Evolutionary conservation across 2,113 vertebrate genomes (phyloP), one percentile per base, ranked within the genome.

Genomic region (Mugil cephalus): DNA sequence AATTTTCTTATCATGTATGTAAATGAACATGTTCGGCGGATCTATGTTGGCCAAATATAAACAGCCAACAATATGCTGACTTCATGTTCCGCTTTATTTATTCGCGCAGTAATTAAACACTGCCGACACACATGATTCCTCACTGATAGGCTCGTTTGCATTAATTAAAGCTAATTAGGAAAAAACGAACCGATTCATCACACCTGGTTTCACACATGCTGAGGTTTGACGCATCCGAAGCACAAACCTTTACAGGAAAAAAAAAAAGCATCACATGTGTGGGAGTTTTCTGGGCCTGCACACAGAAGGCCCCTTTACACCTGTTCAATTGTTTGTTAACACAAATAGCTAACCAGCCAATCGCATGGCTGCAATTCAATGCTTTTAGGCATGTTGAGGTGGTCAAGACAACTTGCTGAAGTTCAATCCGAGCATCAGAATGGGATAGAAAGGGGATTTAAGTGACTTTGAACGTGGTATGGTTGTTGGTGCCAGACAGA

Each of bases 1-100:
- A 69, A 77, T 87, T 88, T 81, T 35, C 90, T 88, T 89, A 90
- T 90, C 90, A 90, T 63, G 84, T 85, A 85, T 90, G 89, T 85
- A 87, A 90, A 89, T 89, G 83, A 87, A 79, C 81, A 83, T 79
- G 66, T 77, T 77, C 62, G 62, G 76, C 1, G 69, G 66, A 83
- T 82, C 77, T 47, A 38, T 75, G 83, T 75, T 61, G 73, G 83
- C 74, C 86, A 80, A 88, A 87, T 64, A 76, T 67, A 80, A 83
- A 82, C 78, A 80, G 80, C 71, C 83, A 87, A 88, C 89, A 91
- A 92, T 83, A 66, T 78, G 76, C 86, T 78, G 74, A 87, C 83
- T 89, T 40, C 56, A 80, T 91, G 89, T 90, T 80, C 77, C 80
- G 62, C 73, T 82, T 84, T 90, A 88, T 88, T 89, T 88, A 85